These are phyloP conservation scores for Cosmia trapezina DNA, from an alignment of 2,888 invertebrate species.

Conservation along the genomic window DNA sequence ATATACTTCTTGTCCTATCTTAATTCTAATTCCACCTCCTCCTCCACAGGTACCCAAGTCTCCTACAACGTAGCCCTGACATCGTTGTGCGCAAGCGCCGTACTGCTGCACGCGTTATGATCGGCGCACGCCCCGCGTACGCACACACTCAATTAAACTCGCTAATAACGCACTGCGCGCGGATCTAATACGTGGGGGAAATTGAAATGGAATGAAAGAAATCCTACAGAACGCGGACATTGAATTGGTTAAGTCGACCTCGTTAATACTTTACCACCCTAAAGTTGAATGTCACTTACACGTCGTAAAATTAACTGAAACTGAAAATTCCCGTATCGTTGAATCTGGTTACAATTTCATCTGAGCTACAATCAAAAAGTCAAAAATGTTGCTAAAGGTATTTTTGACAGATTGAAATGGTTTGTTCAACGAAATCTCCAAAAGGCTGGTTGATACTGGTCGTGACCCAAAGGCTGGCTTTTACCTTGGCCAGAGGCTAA, in stretches of 20 bases:
- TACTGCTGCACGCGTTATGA: conserved; percentile 70
- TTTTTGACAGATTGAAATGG: too few species aligned
- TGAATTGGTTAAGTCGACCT: too few species aligned
- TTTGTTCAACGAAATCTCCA: too few species aligned
- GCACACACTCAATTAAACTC: conserved; percentile 69
- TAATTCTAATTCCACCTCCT: conserved; percentile 1
- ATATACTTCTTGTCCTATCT: too few species aligned
- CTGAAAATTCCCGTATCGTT: too few species aligned
- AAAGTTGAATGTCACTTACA: background rate
- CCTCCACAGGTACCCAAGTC: conserved; percentile 62
- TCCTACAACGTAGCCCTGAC: conserved; percentile 63
- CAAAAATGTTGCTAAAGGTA: too few species aligned
- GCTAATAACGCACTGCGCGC: conserved; percentile 65
- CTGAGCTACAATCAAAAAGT: too few species aligned
- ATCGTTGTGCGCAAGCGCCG: conserved; percentile 63
- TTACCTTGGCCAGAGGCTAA: too few species aligned
- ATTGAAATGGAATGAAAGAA: background rate
- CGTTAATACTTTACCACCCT: background rate
- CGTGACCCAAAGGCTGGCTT: too few species aligned
- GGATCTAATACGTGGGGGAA: conserved; percentile 19
- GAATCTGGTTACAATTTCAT: too few species aligned
- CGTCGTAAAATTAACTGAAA: background rate
- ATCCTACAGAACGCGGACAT: background rate
- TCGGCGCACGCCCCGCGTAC: conserved; percentile 52
- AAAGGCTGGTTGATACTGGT: too few species aligned